Evolutionary conservation across 2,113 vertebrate genomes (phyloP).

Genomic region (Tylochromis polylepis): DNA sequence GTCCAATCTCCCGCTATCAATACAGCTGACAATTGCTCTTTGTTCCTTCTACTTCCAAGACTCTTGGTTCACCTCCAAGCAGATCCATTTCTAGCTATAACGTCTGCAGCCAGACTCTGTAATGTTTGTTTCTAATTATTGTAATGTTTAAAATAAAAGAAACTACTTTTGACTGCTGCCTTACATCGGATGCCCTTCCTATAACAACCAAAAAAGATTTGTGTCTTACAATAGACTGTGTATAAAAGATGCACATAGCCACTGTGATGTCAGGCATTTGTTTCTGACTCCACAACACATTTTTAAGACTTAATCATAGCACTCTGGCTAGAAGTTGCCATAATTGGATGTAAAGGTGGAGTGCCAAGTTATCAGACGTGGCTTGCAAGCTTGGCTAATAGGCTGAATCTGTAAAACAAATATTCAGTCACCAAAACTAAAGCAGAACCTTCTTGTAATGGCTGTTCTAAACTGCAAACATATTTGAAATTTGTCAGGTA

Average conservation of each 20-base stretch:
- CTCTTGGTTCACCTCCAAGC: neutral
- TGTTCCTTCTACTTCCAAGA: neutral
- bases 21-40: neutral
- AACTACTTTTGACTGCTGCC: neutral
- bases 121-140: neutral
- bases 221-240: neutral
- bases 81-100: neutral
- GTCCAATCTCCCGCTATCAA: neutral
- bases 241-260: neutral
- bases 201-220: neutral
- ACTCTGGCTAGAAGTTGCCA: neutral
- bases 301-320: neutral
- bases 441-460: neutral
- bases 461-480: neutral
- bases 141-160: neutral
- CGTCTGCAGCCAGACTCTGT: neutral
- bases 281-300: too few relatives aligned
- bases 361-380: neutral
- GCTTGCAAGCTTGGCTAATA: neutral
- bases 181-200: neutral
- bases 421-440: neutral
- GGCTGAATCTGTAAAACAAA: neutral
- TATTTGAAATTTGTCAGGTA: neutral
- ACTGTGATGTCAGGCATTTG: neutral
- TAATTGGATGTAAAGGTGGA: too few relatives aligned